Evolutionary conservation across 2,888 invertebrate species (phyloP).

Genomic region (Ptychoptera contaminata): DNA sequence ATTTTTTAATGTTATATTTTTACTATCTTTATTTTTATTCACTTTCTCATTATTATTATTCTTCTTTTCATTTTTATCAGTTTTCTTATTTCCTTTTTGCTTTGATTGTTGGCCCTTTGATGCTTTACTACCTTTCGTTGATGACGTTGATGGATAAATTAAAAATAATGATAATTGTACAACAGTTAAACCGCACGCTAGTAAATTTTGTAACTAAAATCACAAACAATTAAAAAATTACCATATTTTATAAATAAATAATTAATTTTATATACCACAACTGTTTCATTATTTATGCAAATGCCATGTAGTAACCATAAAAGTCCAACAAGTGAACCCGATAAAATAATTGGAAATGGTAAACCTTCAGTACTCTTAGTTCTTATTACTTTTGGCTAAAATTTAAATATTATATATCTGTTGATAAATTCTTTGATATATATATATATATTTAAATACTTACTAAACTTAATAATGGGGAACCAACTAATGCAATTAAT

Average conservation of each 20-base stretch:
- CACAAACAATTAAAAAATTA: conserved; percentile 8
- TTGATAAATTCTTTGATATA: neutral
- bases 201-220: conserved; percentile 55
- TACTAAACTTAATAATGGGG: conserved; percentile 54
- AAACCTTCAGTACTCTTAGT: conserved; percentile 72
- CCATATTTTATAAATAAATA: neutral
- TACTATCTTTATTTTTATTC: too few relatives aligned
- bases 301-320: conserved; percentile 27
- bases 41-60: too few relatives aligned
- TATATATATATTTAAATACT: conserved; percentile 22
- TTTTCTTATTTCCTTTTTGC: neutral
- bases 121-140: conserved; percentile 7
- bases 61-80: neutral
- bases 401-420: neutral
- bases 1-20: too few relatives aligned
- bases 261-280: conserved; percentile 19
- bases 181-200: conserved; percentile 42
- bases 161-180: conserved; percentile 51
- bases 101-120: neutral
- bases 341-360: conserved; percentile 76
- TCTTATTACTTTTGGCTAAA: conserved; percentile 46
- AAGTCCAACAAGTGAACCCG: conserved; percentile 54
- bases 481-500: conserved; percentile 48
- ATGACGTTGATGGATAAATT: conserved; percentile 45
- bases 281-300: conserved; percentile 21